Conservation (phyloP, 2,113 vertebrate species). For the Pipra filicauda region DNA sequence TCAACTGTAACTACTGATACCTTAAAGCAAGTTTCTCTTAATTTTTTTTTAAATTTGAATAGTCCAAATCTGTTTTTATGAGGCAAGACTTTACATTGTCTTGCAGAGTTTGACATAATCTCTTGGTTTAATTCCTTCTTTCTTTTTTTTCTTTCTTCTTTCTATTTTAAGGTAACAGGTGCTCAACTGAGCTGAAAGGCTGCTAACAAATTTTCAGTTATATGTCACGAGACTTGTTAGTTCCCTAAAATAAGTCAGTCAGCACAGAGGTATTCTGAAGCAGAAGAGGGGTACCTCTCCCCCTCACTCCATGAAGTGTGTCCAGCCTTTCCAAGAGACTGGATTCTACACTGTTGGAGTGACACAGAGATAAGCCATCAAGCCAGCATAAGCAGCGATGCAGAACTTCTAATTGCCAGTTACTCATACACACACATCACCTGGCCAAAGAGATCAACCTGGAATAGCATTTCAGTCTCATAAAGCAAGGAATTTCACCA, state of each 20-base stretch:
- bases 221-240: neutral
- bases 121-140: neutral
- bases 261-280: neutral
- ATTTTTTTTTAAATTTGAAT: neutral
- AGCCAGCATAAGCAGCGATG: neutral
- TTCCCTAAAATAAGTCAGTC: neutral
- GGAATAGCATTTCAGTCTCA: neutral
- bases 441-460: neutral
- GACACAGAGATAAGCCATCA: neutral
- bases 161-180: neutral
- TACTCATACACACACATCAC: neutral
- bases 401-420: neutral
- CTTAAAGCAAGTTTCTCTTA: neutral
- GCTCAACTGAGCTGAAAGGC: neutral
- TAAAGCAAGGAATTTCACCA: neutral
- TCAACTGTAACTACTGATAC: neutral
- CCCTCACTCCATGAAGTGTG: neutral
- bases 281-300: neutral
- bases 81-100: neutral
- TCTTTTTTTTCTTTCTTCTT: rapidly evolving
- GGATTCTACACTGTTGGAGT: neutral
- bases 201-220: neutral
- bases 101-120: neutral
- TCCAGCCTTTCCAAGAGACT: neutral
- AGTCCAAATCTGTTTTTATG: neutral